Evolutionary conservation across 2,797 vertebrate genomes (phyloP).

Genomic region (Agapornis canus): DNA sequence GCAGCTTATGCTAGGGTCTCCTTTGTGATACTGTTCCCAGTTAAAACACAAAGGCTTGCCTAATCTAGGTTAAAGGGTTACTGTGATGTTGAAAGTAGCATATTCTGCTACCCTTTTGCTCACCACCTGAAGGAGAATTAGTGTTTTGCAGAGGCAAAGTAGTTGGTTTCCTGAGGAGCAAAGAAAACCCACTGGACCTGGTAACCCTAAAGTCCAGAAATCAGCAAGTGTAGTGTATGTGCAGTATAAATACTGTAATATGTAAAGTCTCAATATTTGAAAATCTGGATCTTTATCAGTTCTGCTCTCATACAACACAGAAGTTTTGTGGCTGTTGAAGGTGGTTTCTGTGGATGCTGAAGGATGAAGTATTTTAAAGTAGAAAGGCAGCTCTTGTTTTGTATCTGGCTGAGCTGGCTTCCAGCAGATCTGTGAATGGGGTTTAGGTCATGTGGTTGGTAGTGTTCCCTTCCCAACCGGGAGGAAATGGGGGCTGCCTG

Average conservation of each 20-base stretch:
- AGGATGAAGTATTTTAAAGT: not conserved
- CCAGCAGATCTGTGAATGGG: not conserved
- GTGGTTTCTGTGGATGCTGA: not conserved
- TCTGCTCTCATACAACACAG: not conserved
- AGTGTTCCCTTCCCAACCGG: fast-evolving
- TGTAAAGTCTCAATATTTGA: not conserved
- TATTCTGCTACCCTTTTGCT: not conserved
- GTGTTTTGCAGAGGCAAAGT: not conserved
- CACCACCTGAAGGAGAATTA: not conserved
- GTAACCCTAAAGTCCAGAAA: not conserved
- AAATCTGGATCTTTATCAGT: not conserved
- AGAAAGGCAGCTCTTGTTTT: not conserved
- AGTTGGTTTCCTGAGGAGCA: not conserved
- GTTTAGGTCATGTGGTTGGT: not conserved
- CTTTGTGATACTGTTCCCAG: not conserved
- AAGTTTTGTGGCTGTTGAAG: not conserved
- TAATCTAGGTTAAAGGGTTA: not conserved
- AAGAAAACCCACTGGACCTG: not conserved
- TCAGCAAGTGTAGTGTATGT: not conserved
- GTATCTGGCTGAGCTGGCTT: not conserved
- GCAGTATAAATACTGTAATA: not conserved
- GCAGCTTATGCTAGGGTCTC: not conserved
- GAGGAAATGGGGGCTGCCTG: not conserved
- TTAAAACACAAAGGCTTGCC: not conserved
- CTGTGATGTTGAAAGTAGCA: not conserved